A percentile compares a stretch with the other conserved stretches of the same genome.
These are phyloP conservation scores for Gnathonemus longibarbis DNA, from an alignment of 2,113 vertebrate species.

Conservation along the genomic window DNA sequence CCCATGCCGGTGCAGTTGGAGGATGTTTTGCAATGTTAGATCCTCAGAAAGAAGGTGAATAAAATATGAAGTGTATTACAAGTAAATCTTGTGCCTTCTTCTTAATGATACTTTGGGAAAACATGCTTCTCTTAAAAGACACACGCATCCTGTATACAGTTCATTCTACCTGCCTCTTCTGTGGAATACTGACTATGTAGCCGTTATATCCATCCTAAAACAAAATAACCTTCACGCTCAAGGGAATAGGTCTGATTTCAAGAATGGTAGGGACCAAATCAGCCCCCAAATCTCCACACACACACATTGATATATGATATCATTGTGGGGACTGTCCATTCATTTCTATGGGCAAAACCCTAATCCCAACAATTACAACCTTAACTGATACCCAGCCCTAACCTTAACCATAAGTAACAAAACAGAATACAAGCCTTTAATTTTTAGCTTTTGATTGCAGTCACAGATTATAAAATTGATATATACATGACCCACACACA, in stretches of 20 bases:
- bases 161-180: not conserved
- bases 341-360: not conserved
- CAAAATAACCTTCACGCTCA: not conserved
- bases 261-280: not conserved
- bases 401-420: not conserved
- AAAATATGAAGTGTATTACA: not conserved
- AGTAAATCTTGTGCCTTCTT: not conserved
- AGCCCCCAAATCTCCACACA: not conserved
- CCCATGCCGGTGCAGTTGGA: not conserved
- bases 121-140: not conserved
- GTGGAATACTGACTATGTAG: not conserved
- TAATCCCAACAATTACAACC: not conserved
- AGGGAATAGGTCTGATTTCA: not conserved
- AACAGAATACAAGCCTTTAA: not conserved
- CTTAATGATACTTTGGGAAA: not conserved
- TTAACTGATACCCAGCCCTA: not conserved
- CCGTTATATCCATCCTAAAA: not conserved
- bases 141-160: not conserved
- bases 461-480: not conserved
- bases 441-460: not conserved
- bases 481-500: no score
- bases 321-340: not conserved
- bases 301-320: not conserved
- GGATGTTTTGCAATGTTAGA: not conserved
- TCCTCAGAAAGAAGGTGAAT: not conserved